A percentile compares a stretch with the other conserved stretches of the same genome.
Evolutionary conservation across 2,888 invertebrate species (phyloP).

Genomic region (Cancer borealis): DNA sequence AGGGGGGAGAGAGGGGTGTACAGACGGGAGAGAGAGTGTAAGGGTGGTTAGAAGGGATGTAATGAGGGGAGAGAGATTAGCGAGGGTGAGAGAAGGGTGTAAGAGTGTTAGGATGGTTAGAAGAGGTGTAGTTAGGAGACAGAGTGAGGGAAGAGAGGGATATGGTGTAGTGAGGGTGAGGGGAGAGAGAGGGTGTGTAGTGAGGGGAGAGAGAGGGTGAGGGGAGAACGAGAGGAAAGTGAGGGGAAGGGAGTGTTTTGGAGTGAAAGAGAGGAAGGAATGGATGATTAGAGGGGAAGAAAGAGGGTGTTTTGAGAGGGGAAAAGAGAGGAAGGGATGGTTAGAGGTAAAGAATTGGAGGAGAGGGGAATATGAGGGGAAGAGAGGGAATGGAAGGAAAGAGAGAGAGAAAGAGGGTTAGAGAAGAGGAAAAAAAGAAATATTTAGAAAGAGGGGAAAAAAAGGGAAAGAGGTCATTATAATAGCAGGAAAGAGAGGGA

Average conservation of each 20-base stretch:
- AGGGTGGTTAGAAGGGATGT: background rate
- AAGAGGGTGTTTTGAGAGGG: background rate
- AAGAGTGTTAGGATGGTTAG: background rate
- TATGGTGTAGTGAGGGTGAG: background rate
- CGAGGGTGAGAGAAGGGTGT: background rate
- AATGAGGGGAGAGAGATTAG: background rate
- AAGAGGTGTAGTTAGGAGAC: background rate
- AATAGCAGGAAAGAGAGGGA: background rate
- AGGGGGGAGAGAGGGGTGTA: background rate
- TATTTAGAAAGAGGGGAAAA: background rate
- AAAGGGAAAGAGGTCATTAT: background rate
- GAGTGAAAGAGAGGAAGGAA: background rate
- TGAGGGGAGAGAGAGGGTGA: background rate
- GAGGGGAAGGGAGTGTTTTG: background rate
- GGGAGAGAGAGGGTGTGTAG: background rate
- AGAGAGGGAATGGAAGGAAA: too few species aligned
- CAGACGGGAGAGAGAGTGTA: background rate
- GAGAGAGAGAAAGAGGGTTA: too few species aligned
- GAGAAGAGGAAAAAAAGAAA: background rate
- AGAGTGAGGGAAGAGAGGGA: conserved; percentile 22
- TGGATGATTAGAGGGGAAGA: background rate
- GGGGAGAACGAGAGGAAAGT: background rate
- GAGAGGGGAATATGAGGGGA: too few species aligned
- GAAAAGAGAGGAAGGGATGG: background rate
- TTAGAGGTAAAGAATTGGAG: background rate